Conservation (phyloP, 2,797 vertebrate genomes). For the Vespertilio murinus region DNA sequence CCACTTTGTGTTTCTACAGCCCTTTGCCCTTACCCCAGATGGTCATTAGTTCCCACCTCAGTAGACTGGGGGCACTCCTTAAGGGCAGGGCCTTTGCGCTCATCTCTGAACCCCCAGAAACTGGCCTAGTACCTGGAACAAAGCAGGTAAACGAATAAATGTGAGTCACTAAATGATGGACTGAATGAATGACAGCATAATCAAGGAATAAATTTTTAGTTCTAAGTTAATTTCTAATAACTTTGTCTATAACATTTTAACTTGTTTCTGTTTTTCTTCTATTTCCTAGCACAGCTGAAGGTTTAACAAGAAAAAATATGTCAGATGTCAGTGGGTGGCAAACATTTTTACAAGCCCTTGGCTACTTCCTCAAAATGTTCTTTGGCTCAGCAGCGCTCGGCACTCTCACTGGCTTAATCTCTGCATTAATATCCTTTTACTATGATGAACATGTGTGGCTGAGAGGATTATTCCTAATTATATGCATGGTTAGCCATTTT, state of each 20-base stretch:
- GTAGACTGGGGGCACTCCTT: not conserved
- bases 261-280: constrained; percentile 69
- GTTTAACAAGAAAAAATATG: constrained; percentile 92
- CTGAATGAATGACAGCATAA: not conserved
- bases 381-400: constrained; percentile 97
- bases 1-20: not conserved
- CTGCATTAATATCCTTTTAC: constrained; percentile 94
- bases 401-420: constrained; percentile 98
- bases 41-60: rapidly evolving
- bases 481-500: not conserved
- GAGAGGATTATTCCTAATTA: not conserved
- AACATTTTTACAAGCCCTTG: constrained; percentile 94
- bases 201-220: not conserved
- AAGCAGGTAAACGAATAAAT: not conserved
- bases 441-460: not conserved
- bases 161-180: constrained; percentile 22
- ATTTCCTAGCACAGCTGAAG: constrained; percentile 94
- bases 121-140: not conserved
- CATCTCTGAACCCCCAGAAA: not conserved
- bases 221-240: constrained; percentile 20
- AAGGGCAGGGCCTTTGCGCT: constrained; percentile 36
- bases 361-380: constrained; percentile 98
- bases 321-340: constrained; percentile 94
- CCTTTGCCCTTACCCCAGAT: not conserved
- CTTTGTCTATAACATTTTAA: constrained; percentile 63